Evolutionary conservation across 2,113 vertebrate genomes (phyloP).

Genomic region (Setophaga petechia): DNA sequence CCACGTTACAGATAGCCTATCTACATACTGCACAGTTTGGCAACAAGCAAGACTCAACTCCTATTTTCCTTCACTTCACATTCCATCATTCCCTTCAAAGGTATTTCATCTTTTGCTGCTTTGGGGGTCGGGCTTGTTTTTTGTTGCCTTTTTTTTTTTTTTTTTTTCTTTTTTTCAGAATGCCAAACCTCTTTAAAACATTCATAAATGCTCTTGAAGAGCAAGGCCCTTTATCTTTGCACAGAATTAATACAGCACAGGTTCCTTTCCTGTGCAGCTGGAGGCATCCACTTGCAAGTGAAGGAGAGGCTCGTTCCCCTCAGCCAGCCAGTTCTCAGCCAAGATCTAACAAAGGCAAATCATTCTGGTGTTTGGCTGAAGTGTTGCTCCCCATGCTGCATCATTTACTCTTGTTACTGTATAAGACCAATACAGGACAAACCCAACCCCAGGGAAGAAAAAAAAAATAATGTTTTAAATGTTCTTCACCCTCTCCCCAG

Average conservation of each 20-base stretch:
- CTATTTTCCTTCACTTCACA: neutral
- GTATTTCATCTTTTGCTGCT: neutral
- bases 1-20: neutral
- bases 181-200: neutral
- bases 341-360: neutral
- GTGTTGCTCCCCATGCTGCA: neutral
- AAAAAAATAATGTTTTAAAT: neutral
- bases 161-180: neutral
- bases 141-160: too few relatives aligned
- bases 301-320: neutral
- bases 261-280: constrained; percentile 12
- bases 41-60: neutral
- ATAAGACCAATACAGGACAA: neutral
- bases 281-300: neutral
- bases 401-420: neutral
- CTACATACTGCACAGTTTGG: neutral
- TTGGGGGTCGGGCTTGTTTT: too few relatives aligned
- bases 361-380: neutral
- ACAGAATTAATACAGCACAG: neutral
- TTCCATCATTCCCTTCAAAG: neutral
- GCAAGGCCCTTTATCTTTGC: neutral
- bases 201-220: neutral
- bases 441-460: neutral
- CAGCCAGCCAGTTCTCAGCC: neutral
- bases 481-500: neutral